Evolutionary conservation across 2,113 vertebrate species (phyloP), one percentile per base, ranked within the genome.

Genomic region (Steatornis caripensis): DNA sequence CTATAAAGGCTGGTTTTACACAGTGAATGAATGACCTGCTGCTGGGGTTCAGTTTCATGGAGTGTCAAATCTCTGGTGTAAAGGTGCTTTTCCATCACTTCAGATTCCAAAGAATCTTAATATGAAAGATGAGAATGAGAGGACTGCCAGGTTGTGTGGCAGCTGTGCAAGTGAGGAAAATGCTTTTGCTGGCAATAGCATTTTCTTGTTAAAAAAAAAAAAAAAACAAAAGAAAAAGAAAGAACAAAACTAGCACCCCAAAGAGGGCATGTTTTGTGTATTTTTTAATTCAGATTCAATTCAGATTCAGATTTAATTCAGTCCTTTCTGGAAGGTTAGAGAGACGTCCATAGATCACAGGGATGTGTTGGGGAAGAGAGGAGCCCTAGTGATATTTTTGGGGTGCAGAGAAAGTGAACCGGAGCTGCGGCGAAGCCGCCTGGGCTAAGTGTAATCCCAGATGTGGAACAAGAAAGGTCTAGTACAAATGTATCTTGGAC

Each of bases 71-170:
- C 70, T 83, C 77, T 86, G 20, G 24, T 37, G 46, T 81, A 84
- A 96, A 96, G 84, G 84, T 92, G 81, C 75, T 95, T 95, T 97
- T 97, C 95, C 65, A 96, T 96, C 71, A 29, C 64, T 97, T 65
- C 61, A 94, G 34, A 94, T 94, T 97, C 96, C 93, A 97, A 97
- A 96, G 72, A 95, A 82, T 86, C 76, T 70, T 91, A 93, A 86
- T 84, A 97, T 79, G 95, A 91, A 95, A 96, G 87, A 89, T 85
- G 92, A 96, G 91, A 95, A 84, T 65, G 53, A 96, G 70, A 91
- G 48, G 45, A 54, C 90, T 94, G 75, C 76, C 87, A 96, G 91
- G 93, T 90, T 96, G 51, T 95, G 53, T 66, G 87, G 87, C 79
- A 97, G 74, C 90, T 97, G 92, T 84, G 32, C 61, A 62, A 96